Evolutionary conservation across 2,113 vertebrate species (phyloP).

Genomic region (Bos javanicus): DNA sequence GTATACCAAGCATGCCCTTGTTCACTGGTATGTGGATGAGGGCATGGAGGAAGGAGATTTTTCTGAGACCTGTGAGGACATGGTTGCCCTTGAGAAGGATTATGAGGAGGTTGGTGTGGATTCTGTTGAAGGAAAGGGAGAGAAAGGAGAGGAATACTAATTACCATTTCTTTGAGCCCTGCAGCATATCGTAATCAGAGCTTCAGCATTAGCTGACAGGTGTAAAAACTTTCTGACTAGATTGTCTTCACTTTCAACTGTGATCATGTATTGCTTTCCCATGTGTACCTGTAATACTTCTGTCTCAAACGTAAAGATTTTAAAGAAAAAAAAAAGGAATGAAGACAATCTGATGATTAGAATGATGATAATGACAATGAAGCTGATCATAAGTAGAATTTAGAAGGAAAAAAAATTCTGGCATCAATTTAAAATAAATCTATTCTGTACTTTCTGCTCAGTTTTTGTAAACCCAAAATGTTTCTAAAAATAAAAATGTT

Average conservation of each 20-base stretch:
- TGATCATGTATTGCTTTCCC: slow-evolving; percentile 75
- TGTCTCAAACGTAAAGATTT: slow-evolving; percentile 81
- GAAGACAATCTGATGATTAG: background rate
- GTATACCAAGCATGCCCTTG: slow-evolving; percentile 87
- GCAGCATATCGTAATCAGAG: slow-evolving; percentile 59
- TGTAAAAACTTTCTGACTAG: background rate
- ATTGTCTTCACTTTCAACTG: slow-evolving; percentile 33
- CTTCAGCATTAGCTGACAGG: slow-evolving; percentile 58
- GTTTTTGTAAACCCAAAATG: background rate
- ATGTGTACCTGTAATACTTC: slow-evolving; percentile 65
- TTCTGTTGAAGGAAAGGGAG: slow-evolving; percentile 88
- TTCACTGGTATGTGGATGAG: slow-evolving; percentile 90
- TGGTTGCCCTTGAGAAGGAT: background rate
- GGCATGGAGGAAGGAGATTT: slow-evolving; percentile 78
- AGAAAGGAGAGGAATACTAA: slow-evolving; percentile 90
- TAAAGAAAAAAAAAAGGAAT: slow-evolving; percentile 39
- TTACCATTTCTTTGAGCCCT: slow-evolving; percentile 29
- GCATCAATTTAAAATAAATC: background rate
- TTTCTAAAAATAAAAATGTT: background rate
- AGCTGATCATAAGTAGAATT: background rate
- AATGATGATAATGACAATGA: background rate
- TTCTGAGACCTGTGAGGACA: background rate
- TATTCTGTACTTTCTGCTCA: background rate
- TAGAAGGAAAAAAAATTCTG: background rate
- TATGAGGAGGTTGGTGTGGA: background rate